phyloP scores from a whole-genome alignment of 2,797 vertebrate species.

The Botia kubotai region DNA sequence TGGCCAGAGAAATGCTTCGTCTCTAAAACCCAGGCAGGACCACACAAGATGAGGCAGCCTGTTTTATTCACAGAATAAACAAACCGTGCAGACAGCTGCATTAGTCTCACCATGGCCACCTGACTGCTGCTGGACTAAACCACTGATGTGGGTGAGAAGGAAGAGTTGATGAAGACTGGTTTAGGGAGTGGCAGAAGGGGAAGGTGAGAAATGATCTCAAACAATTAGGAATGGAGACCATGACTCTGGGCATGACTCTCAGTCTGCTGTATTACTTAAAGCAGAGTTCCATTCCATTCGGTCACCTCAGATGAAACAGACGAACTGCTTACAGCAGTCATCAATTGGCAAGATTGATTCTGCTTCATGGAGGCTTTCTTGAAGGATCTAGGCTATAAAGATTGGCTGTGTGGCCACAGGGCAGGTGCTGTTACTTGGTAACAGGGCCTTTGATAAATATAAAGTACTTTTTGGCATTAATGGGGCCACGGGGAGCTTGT shows the following conservation, averaged over 20 bases:
- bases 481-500: slow-evolving; percentile 8
- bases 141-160: slow-evolving; percentile 43
- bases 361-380: neutral
- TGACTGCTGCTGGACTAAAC: slow-evolving; percentile 66
- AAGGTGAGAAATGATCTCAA: slow-evolving; percentile 35
- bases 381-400: slow-evolving; percentile 27
- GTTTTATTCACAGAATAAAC: slow-evolving; percentile 67
- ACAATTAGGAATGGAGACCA: slow-evolving; percentile 10
- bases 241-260: slow-evolving; percentile 8
- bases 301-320: slow-evolving; percentile 8
- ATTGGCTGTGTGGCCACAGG: slow-evolving; percentile 3
- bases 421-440: slow-evolving; percentile 42
- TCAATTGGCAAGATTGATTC: slow-evolving; percentile 43
- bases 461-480: slow-evolving; percentile 39
- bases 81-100: slow-evolving; percentile 70
- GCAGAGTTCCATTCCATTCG: neutral
- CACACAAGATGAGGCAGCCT: slow-evolving; percentile 61
- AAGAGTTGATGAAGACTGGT: slow-evolving; percentile 12
- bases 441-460: slow-evolving; percentile 51
- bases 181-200: neutral
- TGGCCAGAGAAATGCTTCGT: slow-evolving; percentile 59
- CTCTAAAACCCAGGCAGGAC: slow-evolving; percentile 49
- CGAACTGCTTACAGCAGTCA: slow-evolving; percentile 25
- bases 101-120: slow-evolving; percentile 65
- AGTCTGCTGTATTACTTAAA: slow-evolving; percentile 5